These are phyloP conservation scores for Acrocephalus kingi DNA, from an alignment of 2,113 vertebrate species.

Conservation along the genomic window DNA sequence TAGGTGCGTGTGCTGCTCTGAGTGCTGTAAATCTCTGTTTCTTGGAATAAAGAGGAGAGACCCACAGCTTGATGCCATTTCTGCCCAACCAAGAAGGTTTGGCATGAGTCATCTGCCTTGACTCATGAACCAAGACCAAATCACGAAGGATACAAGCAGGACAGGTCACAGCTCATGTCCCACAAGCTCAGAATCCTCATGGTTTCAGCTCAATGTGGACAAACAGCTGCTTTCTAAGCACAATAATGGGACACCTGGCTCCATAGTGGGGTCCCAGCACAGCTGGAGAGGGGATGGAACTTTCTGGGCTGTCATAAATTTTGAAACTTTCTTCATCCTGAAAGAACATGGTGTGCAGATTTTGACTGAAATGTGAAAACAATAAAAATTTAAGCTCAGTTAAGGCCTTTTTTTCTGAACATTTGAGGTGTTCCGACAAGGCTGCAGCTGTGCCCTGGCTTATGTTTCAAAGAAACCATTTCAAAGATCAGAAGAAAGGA, in stretches of 20 bases:
- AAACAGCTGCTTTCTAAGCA: background rate
- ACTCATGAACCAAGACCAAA: background rate
- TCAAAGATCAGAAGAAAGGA: background rate
- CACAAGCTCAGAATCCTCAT: background rate
- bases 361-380: background rate
- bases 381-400: background rate
- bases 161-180: background rate
- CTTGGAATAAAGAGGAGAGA: background rate
- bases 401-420: background rate
- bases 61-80: background rate
- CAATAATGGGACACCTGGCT: background rate
- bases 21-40: background rate
- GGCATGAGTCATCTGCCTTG: background rate
- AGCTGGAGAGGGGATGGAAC: background rate
- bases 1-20: background rate
- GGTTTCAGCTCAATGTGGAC: background rate
- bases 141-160: background rate
- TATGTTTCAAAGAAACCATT: background rate
- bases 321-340: background rate
- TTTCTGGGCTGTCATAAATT: background rate
- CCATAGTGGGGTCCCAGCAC: background rate
- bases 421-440: background rate
- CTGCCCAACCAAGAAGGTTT: background rate
- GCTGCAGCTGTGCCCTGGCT: background rate
- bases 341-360: rapidly evolving